Base-by-base conservation (phyloP, 2,888 invertebrate species). In the Harpagoxenus sublaevis region DNA sequence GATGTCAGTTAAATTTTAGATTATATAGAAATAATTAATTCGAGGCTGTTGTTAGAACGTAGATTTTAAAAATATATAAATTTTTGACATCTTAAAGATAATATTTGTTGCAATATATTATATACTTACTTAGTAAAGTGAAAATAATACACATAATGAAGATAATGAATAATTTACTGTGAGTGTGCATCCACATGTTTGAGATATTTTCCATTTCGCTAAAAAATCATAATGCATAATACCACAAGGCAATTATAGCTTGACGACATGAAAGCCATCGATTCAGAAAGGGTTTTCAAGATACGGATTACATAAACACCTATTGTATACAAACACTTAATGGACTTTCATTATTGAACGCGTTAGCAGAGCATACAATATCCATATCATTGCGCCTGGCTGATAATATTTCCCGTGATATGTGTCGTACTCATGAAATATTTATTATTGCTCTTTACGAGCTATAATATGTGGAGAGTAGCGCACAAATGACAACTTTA, bases 381-480 rank as follows among this genome's bases (percentile, higher is more conserved):
- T 79, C 57, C 45, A 79, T 66, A 53, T 78, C 31, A 42, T 63
- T n/a, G 57, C 8, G 45, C 15, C 35, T 71, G 39, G 39, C 12
- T 73, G 71, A 79, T 71, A 71, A 79, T 60, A 79, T 71, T 51
- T 71, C 4, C 18, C 48, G 48, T 70, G 23, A n/a, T 48, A 60
- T 51, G 39, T 42, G 12, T 42, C 51, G 12, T 12, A 39, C 12
- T 48, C 28, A 45, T 75, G 48, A 73, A 71, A 73, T 39, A 81
- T 81, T 81, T 81, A 81, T 62, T 81, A 51, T 62, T 57, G 78
- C 73, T 62, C 51, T 79, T 71, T 71, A 18, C 18, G 28, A 60
- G 39, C 39, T 28, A 15, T 31, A 60, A 65, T 68, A 45, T 28
- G 23, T 31, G 12, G 6, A 48, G 60, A 60, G 39, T 62, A 62